phyloP scores from a whole-genome alignment of 2,113 vertebrate genomes.

The Cariama cristata region DNA sequence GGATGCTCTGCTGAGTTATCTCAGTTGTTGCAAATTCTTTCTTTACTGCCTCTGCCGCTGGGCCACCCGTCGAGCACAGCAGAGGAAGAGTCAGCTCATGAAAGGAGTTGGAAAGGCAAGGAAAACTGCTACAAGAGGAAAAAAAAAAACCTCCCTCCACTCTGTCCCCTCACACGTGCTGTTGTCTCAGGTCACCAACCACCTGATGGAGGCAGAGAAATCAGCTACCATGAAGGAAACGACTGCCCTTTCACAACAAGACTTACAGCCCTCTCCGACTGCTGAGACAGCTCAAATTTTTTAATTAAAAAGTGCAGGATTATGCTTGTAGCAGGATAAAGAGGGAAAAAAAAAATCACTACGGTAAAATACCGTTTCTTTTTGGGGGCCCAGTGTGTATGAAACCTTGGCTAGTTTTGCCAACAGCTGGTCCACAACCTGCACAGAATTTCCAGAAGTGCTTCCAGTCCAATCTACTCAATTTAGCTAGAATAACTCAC shows the following conservation, averaged over 20 bases:
- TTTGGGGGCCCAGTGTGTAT: not conserved
- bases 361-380: not conserved
- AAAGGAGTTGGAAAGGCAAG: not conserved
- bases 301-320: not conserved
- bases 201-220: not conserved
- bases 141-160: not conserved
- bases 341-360: not conserved
- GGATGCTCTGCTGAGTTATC: not conserved
- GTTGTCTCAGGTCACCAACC: not conserved
- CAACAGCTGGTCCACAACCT: constrained; percentile 60
- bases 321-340: not conserved
- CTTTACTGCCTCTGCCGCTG: not conserved
- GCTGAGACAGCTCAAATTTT: constrained; percentile 1
- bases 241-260: not conserved
- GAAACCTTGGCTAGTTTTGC: constrained; percentile 15
- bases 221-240: not conserved
- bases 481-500: constrained; percentile 43
- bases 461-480: constrained; percentile 43
- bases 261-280: not conserved
- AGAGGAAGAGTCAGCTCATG: not conserved
- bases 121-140: not conserved
- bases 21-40: not conserved
- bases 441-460: constrained; percentile 48
- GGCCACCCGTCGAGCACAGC: not conserved
- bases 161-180: not conserved